Conservation (phyloP, 2,797 vertebrate genomes). For the Leuciscus waleckii region DNA sequence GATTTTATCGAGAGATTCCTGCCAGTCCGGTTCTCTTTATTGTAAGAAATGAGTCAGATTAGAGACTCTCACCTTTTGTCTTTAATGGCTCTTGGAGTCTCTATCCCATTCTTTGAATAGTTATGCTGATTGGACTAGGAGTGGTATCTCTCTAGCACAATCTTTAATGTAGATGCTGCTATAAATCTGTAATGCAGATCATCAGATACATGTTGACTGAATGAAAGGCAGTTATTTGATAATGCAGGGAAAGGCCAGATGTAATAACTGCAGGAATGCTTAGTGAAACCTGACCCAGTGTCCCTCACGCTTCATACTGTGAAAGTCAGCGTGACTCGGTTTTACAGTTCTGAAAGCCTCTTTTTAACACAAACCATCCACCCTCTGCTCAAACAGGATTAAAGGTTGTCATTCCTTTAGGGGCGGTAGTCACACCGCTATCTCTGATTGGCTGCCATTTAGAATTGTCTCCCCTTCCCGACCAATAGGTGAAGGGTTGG, state of each 20-base stretch:
- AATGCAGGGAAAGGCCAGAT: neutral
- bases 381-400: neutral
- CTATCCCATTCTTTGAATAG: no score
- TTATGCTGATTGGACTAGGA: no score
- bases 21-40: no score
- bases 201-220: neutral
- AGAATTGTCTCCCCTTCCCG: neutral
- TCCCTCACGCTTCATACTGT: no score
- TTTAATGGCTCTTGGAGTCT: no score
- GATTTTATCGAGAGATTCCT: no score
- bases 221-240: neutral
- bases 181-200: neutral
- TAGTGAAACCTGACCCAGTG: constrained; percentile 15
- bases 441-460: constrained; percentile 5
- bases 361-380: neutral
- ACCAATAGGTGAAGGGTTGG: neutral
- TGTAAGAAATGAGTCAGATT: no score
- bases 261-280: neutral
- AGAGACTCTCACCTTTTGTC: no score
- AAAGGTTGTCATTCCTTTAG: constrained; percentile 1
- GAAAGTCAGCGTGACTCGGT: neutral
- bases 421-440: neutral
- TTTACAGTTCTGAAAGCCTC: neutral
- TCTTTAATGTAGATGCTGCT: neutral
- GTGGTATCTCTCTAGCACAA: no score